phyloP scores from a whole-genome alignment of 2,888 invertebrate species.

The Limenitis arthemis region DNA sequence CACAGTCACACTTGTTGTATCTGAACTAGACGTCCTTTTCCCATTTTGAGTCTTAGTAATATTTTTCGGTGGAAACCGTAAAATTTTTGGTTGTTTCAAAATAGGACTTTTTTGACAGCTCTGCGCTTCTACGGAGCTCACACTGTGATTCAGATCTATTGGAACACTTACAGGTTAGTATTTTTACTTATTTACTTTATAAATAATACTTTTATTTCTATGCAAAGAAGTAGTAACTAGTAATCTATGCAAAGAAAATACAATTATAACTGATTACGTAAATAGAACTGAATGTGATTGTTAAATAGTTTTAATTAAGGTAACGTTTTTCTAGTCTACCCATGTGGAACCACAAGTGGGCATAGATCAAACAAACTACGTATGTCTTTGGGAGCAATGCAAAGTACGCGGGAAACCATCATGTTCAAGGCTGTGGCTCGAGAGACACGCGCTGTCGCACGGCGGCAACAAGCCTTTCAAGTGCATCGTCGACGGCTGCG shows the following conservation, averaged over 20 bases:
- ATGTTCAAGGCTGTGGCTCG: constrained; percentile 93
- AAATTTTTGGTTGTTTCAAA: constrained; percentile 84
- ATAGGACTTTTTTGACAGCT: constrained; percentile 79
- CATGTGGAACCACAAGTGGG: constrained; percentile 91
- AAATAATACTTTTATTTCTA: background rate
- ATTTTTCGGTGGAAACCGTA: constrained; percentile 80
- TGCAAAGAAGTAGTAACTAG: too few relatives aligned
- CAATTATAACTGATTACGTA: too few relatives aligned
- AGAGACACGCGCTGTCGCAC: constrained; percentile 92
- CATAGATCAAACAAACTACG: constrained; percentile 79
- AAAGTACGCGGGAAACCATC: constrained; percentile 95
- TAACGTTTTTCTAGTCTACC: constrained; percentile 76
- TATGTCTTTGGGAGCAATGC: constrained; percentile 94
- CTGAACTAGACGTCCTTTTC: constrained; percentile 51
- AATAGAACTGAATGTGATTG: too few relatives aligned
- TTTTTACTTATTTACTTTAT: background rate
- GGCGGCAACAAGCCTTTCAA: constrained; percentile 95
- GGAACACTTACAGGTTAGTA: constrained; percentile 87
- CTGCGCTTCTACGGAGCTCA: constrained; percentile 51
- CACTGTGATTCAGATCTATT: constrained; percentile 80
- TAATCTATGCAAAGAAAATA: too few relatives aligned
- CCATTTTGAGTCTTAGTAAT: constrained; percentile 46
- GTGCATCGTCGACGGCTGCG: constrained; percentile 96
- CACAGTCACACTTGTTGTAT: constrained; percentile 65
- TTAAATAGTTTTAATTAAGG: too few relatives aligned